phyloP scores from a whole-genome alignment of 2,113 vertebrate genomes.

The Cichladusa arquata region DNA sequence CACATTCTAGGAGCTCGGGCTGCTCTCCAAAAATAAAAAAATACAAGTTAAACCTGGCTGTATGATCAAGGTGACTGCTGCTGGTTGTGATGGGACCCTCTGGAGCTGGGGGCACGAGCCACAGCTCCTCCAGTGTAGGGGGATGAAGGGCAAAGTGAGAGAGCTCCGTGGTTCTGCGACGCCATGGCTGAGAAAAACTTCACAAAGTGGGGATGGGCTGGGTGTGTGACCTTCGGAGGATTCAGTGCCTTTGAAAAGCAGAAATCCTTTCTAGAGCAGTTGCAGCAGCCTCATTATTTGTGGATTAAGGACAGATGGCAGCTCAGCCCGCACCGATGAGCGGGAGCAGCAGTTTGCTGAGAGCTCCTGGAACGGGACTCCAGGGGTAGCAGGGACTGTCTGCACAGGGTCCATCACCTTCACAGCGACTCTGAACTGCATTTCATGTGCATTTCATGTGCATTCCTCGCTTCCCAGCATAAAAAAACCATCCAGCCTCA shows the following conservation, averaged over 20 bases:
- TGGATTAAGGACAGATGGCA: constrained; percentile 53
- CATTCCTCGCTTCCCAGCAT: not conserved
- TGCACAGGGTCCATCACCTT: not conserved
- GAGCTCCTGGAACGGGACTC: not conserved
- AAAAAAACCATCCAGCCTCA: not conserved
- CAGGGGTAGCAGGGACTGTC: not conserved
- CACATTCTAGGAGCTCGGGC: not conserved
- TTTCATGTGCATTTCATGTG: not conserved
- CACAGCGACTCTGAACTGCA: not conserved
- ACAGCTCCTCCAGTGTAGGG: not conserved
- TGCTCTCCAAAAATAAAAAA: not conserved
- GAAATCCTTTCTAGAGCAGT: not conserved
- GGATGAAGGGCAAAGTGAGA: not conserved
- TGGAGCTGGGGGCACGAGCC: not conserved
- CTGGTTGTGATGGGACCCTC: not conserved
- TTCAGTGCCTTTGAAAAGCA: not conserved
- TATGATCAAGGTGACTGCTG: not conserved
- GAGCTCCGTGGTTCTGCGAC: not conserved
- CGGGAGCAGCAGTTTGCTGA: not conserved
- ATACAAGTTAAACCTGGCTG: not conserved
- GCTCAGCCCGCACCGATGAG: not conserved
- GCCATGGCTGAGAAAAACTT: not conserved
- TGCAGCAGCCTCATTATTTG: constrained; percentile 24
- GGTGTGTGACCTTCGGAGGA: not conserved
- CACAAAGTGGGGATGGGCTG: not conserved